Conservation (phyloP, 1,140 invertebrate species). For the Tribolium castaneum region DNA sequence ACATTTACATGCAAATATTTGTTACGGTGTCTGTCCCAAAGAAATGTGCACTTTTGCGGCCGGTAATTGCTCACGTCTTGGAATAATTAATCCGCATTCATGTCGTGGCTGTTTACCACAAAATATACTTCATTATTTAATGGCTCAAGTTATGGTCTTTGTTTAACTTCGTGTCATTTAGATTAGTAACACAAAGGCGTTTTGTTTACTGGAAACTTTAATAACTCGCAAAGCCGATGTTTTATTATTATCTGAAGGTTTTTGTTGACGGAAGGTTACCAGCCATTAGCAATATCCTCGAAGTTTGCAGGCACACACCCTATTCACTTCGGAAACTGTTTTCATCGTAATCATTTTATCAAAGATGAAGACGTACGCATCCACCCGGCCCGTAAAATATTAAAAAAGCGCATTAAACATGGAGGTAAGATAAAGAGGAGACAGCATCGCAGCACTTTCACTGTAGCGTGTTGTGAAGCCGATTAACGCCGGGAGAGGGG, state of each 20-base stretch:
- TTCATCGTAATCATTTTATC: conserved; percentile 17
- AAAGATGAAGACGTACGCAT: background rate
- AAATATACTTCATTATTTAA: conserved; percentile 31
- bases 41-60: too few species aligned
- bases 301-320: conserved; percentile 14
- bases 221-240: conserved; percentile 23
- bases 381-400: background rate
- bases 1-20: conserved; percentile 33
- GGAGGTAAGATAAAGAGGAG: too few species aligned
- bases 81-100: background rate
- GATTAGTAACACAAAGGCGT: conserved; percentile 35
- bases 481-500: too few species aligned
- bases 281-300: conserved; percentile 23
- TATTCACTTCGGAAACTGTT: background rate
- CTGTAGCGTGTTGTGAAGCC: too few species aligned
- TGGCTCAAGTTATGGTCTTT: conserved; percentile 22
- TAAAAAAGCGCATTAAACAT: conserved; percentile 7
- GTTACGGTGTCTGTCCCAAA: background rate
- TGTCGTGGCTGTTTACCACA: conserved; percentile 2
- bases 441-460: too few species aligned
- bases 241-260: conserved; percentile 22
- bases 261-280: conserved; percentile 33
- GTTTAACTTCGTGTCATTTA: conserved; percentile 35
- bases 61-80: background rate
- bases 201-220: conserved; percentile 28